Evolutionary conservation across 2,888 invertebrate genomes (phyloP).

Genomic region (Nomada flava): DNA sequence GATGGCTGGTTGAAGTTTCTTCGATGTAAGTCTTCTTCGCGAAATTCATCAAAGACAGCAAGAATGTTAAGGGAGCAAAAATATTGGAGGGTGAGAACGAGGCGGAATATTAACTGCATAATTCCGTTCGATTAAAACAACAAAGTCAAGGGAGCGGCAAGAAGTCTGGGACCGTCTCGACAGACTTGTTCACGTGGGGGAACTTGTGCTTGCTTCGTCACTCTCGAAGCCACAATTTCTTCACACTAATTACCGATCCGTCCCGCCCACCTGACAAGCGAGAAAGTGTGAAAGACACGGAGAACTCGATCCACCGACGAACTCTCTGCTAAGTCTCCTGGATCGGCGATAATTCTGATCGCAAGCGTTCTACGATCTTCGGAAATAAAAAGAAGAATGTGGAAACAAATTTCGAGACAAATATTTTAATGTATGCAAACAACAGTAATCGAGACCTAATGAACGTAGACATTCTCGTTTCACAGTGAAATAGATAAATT

Average conservation of each 20-base stretch:
- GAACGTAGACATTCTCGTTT: no score
- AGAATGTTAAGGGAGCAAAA: no score
- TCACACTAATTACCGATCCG: conserved; percentile 67
- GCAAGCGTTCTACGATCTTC: no score
- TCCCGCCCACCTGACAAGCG: conserved; percentile 66
- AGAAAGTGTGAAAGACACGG: conserved; percentile 59
- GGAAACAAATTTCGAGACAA: no score
- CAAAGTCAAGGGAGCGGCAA: conserved; percentile 47
- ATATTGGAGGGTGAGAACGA: no score
- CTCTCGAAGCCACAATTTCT: conserved; percentile 61
- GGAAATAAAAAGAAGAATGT: background rate
- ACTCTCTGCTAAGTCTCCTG: background rate
- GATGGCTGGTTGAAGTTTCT: no score
- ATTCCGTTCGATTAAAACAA: conserved; percentile 65
- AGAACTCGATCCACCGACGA: background rate
- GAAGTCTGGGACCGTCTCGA: conserved; percentile 59
- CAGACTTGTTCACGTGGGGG: conserved; percentile 61
- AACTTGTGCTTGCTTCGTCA: conserved; percentile 70
- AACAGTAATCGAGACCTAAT: no score
- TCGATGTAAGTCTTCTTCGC: no score
- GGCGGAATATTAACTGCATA: conserved; percentile 48
- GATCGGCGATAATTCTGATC: background rate
- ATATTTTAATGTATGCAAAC: no score
- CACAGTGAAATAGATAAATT: no score
- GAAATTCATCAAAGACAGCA: conserved; percentile 1